Evolutionary conservation across 2,888 invertebrate species (phyloP).

Genomic region (Therioaphis trifolii): DNA sequence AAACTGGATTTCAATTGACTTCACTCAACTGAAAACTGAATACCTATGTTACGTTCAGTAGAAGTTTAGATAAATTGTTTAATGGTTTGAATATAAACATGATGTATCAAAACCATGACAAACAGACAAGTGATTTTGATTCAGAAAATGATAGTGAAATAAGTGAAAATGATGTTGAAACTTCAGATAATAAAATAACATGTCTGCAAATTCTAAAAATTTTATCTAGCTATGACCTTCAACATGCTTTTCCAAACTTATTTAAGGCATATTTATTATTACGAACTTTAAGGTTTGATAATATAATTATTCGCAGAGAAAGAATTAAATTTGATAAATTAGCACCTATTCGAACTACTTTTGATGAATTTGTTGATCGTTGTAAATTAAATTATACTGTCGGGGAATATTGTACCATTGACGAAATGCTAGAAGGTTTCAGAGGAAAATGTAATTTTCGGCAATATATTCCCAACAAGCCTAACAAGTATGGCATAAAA

Average conservation of each 20-base stretch:
- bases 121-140: constrained; percentile 7
- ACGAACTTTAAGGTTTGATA: constrained; percentile 25
- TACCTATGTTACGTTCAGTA: constrained; percentile 11
- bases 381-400: constrained; percentile 28
- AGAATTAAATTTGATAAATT: constrained; percentile 42
- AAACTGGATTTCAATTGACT: constrained; percentile 3
- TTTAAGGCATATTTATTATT: constrained; percentile 30
- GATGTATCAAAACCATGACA: neutral
- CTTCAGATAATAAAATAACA: neutral
- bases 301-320: constrained; percentile 14
- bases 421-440: constrained; percentile 66
- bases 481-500: too few relatives aligned
- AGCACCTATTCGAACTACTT: constrained; percentile 50
- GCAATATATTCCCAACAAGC: constrained; percentile 37
- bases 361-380: constrained; percentile 38
- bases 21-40: neutral
- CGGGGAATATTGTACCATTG: constrained; percentile 40
- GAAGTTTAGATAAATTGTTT: neutral
- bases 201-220: neutral
- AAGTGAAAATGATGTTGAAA: neutral
- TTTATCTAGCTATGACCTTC: constrained; percentile 5
- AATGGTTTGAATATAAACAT: neutral
- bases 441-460: constrained; percentile 66
- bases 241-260: neutral
- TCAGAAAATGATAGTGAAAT: constrained; percentile 13